Percentiles rank a stretch among this genome's conserved stretches.
These are phyloP conservation scores for Rotaria magnacalcarata DNA, from an alignment of 2,888 invertebrate species.

Conservation along the genomic window DNA sequence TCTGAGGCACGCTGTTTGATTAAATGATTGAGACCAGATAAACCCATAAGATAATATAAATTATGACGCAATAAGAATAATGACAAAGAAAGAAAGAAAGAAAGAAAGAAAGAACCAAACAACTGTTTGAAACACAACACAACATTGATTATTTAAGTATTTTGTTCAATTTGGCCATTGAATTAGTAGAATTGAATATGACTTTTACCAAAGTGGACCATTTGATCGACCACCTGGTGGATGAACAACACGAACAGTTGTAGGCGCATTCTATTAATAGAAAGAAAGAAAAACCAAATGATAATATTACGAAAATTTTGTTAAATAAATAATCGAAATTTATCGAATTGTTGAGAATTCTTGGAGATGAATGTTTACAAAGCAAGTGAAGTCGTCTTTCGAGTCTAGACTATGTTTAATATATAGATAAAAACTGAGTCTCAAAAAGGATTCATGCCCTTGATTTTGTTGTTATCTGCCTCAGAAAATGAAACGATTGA, in stretches of 20 bases:
- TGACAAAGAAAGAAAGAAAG: background rate
- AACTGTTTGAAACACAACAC: constrained; percentile 1
- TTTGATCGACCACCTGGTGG: constrained; percentile 31
- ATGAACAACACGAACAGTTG: background rate
- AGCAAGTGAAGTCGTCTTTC: no score
- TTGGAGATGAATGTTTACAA: no score
- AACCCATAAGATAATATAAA: constrained; percentile 1
- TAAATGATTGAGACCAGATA: background rate
- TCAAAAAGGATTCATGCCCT: no score
- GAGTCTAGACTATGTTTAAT: no score
- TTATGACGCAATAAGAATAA: background rate
- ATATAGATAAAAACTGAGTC: no score
- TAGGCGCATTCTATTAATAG: background rate
- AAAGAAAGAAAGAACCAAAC: background rate
- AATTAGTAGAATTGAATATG: background rate
- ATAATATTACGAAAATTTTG: no score
- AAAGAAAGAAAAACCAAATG: background rate
- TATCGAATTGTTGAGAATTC: no score
- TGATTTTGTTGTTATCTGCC: no score
- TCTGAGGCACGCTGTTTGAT: background rate
- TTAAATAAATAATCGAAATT: no score
- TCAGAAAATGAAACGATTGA: no score
- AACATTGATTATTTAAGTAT: background rate
- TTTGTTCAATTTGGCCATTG: background rate
- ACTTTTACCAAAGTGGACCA: constrained; percentile 14